Percentiles rank a stretch among this genome's conserved stretches.
These are phyloP conservation scores for Tor tambroides DNA, from an alignment of 2,113 vertebrate genomes.

Conservation along the genomic window DNA sequence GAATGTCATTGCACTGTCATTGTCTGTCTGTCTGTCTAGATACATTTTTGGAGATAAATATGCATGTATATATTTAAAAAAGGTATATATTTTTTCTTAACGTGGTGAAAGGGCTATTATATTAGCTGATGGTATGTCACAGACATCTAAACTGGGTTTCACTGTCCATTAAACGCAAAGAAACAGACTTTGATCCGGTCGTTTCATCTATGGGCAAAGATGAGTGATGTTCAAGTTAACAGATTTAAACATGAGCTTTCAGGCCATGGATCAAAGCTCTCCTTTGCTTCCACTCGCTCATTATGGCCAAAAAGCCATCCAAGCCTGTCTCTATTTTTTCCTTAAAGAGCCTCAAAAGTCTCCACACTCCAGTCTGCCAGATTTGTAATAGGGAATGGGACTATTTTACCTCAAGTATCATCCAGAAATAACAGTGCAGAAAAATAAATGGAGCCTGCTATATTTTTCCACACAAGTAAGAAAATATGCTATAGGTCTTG, in stretches of 20 bases:
- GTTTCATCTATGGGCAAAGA: constrained; percentile 28
- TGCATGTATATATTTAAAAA: not conserved
- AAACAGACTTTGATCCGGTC: constrained; percentile 36
- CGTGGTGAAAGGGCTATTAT: not conserved
- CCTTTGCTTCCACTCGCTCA: constrained; percentile 79
- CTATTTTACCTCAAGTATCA: constrained; percentile 77
- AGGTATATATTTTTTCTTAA: not conserved
- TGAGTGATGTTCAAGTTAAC: constrained; percentile 78
- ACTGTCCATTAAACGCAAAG: constrained; percentile 49
- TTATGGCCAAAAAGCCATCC: constrained; percentile 77
- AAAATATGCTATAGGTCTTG: constrained; percentile 77
- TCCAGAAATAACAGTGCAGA: constrained; percentile 82
- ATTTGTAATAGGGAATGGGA: constrained; percentile 79
- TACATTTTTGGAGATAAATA: not conserved
- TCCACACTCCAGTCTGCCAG: constrained; percentile 80
- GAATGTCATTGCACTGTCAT: not conserved
- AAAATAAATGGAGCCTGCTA: constrained; percentile 81
- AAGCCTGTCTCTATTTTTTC: constrained; percentile 78
- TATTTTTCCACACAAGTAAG: constrained; percentile 81
- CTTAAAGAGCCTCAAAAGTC: constrained; percentile 74
- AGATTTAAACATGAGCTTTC: constrained; percentile 80
- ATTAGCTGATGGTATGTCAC: not conserved
- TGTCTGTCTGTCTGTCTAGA: constrained; percentile 4
- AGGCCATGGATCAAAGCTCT: constrained; percentile 79
- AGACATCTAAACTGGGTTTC: constrained; percentile 43